Evolutionary conservation across 1,140 invertebrate genomes (phyloP), one percentile per base, ranked within the genome.

Genomic region (Pseudomyrmex concolor): DNA sequence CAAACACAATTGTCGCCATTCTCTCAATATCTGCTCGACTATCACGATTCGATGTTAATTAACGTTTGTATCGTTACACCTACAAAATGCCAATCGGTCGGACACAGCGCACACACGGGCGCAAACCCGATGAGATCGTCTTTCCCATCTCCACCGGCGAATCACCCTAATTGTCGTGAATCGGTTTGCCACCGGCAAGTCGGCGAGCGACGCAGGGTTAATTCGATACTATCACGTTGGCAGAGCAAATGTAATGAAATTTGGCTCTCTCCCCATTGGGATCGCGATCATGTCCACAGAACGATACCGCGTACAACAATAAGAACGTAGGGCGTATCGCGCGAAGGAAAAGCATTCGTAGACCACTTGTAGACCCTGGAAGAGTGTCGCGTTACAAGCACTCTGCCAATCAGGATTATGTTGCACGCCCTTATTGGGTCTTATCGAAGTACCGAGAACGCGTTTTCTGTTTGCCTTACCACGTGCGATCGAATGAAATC

Each of bases 351-450:
- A 12, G 15, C 45, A 73, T 68, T 67, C 62, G 15, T 3, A 25
- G 17, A 9, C 64, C 68, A 34, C n/a, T 67, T 13, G 43, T 80
- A 43, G 74, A 43, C 60, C 25, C 22, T 17, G 22, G 4, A 1
- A 17, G 48, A 45, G 76, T 71, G 76, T 22, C 62, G 67, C 73
- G 70, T 84, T 86, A 85, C 63, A 64, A 72, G 83, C 83, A 89
- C 83, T 90, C 78, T 73, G 57, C 85, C 90, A 88, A 91, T 90
- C 86, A 91, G 85, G 85, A 89, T 90, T 90, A 90, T 84, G 86
- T 89, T 91, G 86, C 90, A 84, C 51, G 76, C 51, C 81, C 87
- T 90, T 86, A 91, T 90, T 86, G 82, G 77, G 51, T 89, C 86
- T 83, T 85, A 86, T 89, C 73, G 86, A 86, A 55, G 59, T 59